Evolutionary conservation across 2,797 vertebrate genomes (phyloP).

Genomic region (Ataeniobius toweri): DNA sequence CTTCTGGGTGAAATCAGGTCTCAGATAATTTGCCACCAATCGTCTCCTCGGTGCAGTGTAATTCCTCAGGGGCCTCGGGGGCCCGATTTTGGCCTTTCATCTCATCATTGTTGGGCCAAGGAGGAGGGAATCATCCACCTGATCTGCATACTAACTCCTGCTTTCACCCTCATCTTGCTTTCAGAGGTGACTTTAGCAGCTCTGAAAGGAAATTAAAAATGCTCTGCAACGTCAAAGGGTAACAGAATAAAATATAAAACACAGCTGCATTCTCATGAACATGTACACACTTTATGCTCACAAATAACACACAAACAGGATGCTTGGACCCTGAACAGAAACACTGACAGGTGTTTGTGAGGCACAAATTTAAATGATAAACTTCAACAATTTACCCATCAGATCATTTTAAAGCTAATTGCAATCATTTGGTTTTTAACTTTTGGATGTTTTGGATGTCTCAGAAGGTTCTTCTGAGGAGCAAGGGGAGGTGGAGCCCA

Average conservation of each 20-base stretch:
- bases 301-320: not conserved
- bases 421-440: too few species aligned
- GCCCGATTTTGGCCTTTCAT: not conserved
- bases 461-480: too few species aligned
- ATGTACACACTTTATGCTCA: not conserved
- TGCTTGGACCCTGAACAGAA: too few species aligned
- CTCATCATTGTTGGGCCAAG: not conserved
- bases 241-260: not conserved
- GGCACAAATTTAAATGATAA: too few species aligned
- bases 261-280: not conserved
- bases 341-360: too few species aligned
- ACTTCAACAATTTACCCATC: too few species aligned
- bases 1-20: not conserved
- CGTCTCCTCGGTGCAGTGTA: not conserved
- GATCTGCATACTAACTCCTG: not conserved
- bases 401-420: too few species aligned
- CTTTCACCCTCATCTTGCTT: not conserved
- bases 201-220: not conserved
- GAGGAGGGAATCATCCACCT: not conserved
- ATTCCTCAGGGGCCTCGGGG: not conserved
- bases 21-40: not conserved
- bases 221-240: not conserved
- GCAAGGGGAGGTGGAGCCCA: too few species aligned
- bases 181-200: not conserved
- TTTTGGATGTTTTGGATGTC: too few species aligned